These are phyloP conservation scores for Ianthella basta DNA, from an alignment of 37 sponge, comb jelly and placozoan genomes.

Conservation along the genomic window DNA sequence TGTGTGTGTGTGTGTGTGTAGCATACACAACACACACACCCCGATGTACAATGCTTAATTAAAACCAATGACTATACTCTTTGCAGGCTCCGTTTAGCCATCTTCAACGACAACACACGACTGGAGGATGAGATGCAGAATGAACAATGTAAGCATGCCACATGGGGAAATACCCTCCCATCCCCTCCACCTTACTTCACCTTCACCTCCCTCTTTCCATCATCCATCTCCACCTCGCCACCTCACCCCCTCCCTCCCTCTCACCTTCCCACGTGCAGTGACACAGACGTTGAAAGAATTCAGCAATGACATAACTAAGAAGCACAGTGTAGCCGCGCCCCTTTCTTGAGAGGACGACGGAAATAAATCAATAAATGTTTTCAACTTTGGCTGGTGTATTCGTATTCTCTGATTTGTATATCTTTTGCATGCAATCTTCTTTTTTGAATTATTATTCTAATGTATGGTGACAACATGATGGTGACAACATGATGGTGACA, in stretches of 20 bases:
- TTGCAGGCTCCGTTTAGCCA: not conserved
- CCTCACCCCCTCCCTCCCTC: not conserved
- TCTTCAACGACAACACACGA: constrained; percentile 25
- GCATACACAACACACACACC: not conserved
- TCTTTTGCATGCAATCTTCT: too few relatives aligned
- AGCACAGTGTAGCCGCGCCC: not conserved
- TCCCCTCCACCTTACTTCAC: not conserved
- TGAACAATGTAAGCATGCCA: not conserved
- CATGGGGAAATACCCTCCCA: not conserved
- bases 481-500: too few relatives aligned
- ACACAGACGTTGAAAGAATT: constrained; percentile 4
- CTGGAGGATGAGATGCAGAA: not conserved
- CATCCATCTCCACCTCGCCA: too few relatives aligned
- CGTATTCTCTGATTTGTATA: too few relatives aligned
- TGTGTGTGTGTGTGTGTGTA: too few relatives aligned
- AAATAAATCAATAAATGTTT: too few relatives aligned
- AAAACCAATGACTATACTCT: not conserved
- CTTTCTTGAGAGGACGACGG: too few relatives aligned
- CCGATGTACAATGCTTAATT: not conserved
- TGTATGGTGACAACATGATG: too few relatives aligned
- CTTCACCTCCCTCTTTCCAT: not conserved
- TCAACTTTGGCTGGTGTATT: too few relatives aligned
- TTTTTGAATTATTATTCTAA: too few relatives aligned
- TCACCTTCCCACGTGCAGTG: not conserved
- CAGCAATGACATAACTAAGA: not conserved